phyloP scores from a whole-genome alignment of 2,888 invertebrate species.

The Galeopsomyia nigrocyanea region DNA sequence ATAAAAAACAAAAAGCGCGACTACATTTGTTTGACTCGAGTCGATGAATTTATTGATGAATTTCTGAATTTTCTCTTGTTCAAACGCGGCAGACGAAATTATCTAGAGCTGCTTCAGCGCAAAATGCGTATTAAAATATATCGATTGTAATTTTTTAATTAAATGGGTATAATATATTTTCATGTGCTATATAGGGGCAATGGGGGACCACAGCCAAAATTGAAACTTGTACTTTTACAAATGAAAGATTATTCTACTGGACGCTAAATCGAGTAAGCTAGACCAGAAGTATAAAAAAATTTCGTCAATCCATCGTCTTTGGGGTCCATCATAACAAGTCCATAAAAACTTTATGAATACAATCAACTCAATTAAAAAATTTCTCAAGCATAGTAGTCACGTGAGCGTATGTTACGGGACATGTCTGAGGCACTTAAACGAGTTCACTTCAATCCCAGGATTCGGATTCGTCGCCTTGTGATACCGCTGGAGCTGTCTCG shows the following conservation, averaged over 20 bases:
- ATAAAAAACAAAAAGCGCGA: too few relatives aligned
- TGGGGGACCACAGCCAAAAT: too few relatives aligned
- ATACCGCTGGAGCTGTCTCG: neutral
- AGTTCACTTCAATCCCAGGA: conserved; percentile 46
- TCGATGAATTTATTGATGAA: too few relatives aligned
- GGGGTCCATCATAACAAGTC: conserved; percentile 17
- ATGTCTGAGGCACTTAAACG: conserved; percentile 39
- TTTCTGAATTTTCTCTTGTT: too few relatives aligned
- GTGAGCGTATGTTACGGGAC: conserved; percentile 6
- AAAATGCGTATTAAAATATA: too few relatives aligned
- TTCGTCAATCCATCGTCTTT: conserved; percentile 34
- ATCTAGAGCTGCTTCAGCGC: too few relatives aligned
- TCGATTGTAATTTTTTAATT: too few relatives aligned
- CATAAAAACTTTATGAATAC: conserved; percentile 21
- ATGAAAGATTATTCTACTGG: conserved; percentile 6
- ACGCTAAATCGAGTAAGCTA: neutral
- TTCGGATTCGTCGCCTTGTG: conserved; percentile 45
- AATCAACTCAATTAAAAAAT: conserved; percentile 20
- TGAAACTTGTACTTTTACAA: conserved; percentile 9
- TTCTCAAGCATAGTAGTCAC: conserved; percentile 22
- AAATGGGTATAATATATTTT: too few relatives aligned
- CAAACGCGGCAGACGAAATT: too few relatives aligned
- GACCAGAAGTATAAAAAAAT: conserved; percentile 13
- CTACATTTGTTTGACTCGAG: too few relatives aligned
- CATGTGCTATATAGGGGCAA: too few relatives aligned